Conservation (phyloP, 2,113 vertebrate genomes). For the Hyaena hyaena region DNA sequence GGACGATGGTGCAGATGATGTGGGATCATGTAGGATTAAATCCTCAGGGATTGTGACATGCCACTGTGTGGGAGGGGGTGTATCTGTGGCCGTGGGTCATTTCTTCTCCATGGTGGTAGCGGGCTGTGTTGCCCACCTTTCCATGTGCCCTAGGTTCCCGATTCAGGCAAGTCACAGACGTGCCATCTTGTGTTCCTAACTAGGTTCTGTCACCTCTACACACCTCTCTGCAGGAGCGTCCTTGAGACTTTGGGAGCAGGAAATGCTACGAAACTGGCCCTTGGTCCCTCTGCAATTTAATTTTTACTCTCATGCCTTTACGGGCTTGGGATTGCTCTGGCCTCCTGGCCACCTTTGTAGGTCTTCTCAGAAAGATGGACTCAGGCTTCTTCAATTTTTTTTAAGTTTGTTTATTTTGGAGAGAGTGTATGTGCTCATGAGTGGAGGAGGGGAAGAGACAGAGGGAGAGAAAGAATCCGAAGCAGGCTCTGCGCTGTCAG, state of each 20-base stretch:
- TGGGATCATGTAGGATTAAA: background rate
- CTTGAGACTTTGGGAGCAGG: background rate
- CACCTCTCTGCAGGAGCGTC: background rate
- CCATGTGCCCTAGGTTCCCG: background rate
- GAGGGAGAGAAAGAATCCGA: no score
- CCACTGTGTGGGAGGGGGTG: accelerated
- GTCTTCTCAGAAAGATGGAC: background rate
- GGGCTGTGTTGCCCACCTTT: background rate
- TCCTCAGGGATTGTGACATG: background rate
- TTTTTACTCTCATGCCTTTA: background rate
- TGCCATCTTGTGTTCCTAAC: background rate
- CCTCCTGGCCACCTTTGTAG: background rate
- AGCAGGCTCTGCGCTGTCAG: no score
- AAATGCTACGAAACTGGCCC: background rate
- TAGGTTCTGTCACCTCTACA: background rate
- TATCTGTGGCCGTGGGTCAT: background rate
- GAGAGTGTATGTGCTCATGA: no score
- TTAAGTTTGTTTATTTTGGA: background rate
- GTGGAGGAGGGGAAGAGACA: no score
- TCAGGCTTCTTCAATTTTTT: background rate
- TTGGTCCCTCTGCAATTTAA: background rate
- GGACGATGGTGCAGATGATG: no score
- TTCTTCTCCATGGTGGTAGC: background rate
- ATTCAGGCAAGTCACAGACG: background rate
- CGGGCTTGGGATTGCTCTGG: background rate